Base-by-base conservation (phyloP, 30 jellyfish, hydroid and myxozoan genomes). In the Aurelia sp. region DNA sequence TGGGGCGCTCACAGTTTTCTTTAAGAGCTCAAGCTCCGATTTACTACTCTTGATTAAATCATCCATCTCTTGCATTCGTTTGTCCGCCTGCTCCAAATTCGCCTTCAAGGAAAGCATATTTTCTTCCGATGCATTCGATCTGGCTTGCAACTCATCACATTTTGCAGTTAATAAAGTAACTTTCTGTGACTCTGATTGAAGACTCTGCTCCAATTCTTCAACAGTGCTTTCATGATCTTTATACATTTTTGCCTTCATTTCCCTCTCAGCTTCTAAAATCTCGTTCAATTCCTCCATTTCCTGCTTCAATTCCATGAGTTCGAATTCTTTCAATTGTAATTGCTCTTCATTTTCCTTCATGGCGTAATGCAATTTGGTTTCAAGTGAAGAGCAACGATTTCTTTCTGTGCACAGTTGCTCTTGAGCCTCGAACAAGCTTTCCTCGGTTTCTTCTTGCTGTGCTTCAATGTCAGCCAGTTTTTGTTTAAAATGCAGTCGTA, bases 31-130 rank as follows among this genome's bases (percentile, higher is more conserved):
- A 23, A 86, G 85, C 35, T 86, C 96, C 11, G 80, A 57, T 60
- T 86, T 86, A 58, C 96, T 86, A 44, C 70, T 37, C 52, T 57
- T 67, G 41, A 86, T 69, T 9, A 86, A 66, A 7, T 63, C 79
- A 33, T 86, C 96, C 96, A 86, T 86, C 62, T 86, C 96, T n/a
- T 30, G 47, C 85, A 86, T 64, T 48, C 63, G 68, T 62, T 69
- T 68, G 66, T 86, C 96, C 23, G 89, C 85, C 17, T 76, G 62
- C 10, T 73, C 88, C 12, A 74, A 66, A 31, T 61, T 78, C 44
- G 27, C 31, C 66, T 62, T 61, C 65, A 62, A 57, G 27, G n/a
- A 62, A n/a, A 44, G 68, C 19, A 30, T 53, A 10, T 68, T 69
- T 30, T 51, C 55, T 30, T 21, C 82, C 3, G 89, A 78, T 19